Evolutionary conservation across 2,888 invertebrate species (phyloP).

Genomic region (Stenurella melanura): DNA sequence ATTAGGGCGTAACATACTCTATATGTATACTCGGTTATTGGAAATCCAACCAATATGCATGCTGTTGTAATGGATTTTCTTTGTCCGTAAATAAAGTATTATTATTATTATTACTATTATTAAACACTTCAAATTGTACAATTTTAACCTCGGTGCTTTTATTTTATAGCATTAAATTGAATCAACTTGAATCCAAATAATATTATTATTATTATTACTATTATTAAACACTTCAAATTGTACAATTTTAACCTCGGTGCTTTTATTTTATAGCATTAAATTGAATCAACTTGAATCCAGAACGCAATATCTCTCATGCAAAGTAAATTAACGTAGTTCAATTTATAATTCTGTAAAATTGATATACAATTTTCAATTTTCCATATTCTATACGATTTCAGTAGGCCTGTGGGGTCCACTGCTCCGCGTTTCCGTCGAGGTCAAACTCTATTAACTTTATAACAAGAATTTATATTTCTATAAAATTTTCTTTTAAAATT

Average conservation of each 20-base stretch:
- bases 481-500: not conserved
- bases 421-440: not conserved
- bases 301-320: not conserved
- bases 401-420: not conserved
- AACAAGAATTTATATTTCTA: not conserved
- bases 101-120: no score
- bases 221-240: no score
- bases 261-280: not conserved
- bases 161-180: not conserved
- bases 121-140: no score
- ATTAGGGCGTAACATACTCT: no score
- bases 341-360: not conserved
- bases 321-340: not conserved
- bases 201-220: no score
- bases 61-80: no score
- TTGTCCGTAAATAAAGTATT: no score
- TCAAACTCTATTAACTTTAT: slow-evolving; percentile 11
- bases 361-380: not conserved
- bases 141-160: not conserved
- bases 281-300: not conserved
- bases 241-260: not conserved
- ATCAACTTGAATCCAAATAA: not conserved
- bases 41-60: no score
- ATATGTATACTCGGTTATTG: no score
- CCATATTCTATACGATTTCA: not conserved